Conservation (phyloP, 2,113 vertebrate species). For the Aegypius monachus region DNA sequence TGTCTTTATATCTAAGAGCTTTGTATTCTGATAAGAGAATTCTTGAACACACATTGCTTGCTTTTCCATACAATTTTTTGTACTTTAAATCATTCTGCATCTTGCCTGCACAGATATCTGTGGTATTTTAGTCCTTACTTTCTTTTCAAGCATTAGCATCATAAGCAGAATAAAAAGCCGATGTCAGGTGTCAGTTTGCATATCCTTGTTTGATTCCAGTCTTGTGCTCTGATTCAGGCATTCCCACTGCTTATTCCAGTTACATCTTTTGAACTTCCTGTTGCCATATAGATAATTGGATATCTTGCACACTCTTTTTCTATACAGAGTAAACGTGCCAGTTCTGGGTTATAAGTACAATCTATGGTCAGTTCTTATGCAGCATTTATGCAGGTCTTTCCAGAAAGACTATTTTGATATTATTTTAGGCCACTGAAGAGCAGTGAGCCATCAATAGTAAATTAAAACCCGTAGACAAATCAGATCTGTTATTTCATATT, state of each 20-base stretch:
- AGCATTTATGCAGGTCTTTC: background rate
- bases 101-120: background rate
- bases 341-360: background rate
- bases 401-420: background rate
- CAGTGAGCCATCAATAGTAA: background rate
- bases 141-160: slow-evolving; percentile 1
- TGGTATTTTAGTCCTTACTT: background rate
- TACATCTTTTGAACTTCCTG: slow-evolving; percentile 16
- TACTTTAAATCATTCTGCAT: background rate
- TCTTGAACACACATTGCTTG: background rate
- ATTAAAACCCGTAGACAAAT: slow-evolving; percentile 10
- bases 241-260: slow-evolving; percentile 25
- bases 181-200: background rate
- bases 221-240: background rate
- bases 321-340: background rate
- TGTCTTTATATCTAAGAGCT: background rate
- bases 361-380: background rate
- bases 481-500: background rate
- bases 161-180: background rate
- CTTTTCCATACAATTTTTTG: background rate
- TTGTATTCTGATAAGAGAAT: background rate
- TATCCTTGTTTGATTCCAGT: background rate
- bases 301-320: background rate
- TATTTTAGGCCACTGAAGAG: background rate
- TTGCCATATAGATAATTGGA: background rate